Conservation (phyloP, 2,888 invertebrate genomes). For the Sinopyrophorus schimmeli region DNA sequence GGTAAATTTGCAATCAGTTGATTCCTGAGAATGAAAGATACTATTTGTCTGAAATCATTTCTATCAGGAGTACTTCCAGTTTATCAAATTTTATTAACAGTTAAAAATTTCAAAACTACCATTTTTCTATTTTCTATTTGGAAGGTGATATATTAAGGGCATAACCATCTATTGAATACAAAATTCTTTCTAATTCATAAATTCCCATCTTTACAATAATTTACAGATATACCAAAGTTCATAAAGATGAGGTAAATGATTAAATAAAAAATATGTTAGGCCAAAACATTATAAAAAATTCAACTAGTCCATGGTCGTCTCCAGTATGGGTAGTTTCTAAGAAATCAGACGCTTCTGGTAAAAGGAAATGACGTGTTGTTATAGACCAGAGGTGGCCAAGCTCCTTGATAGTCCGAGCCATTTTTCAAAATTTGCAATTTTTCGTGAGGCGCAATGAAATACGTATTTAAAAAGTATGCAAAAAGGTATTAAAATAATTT, state of each 20-base stretch:
- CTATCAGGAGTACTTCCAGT: background rate
- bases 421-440: too few relatives aligned
- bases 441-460: too few relatives aligned
- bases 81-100: slow-evolving; percentile 1
- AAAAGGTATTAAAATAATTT: too few relatives aligned
- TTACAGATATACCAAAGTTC: too few relatives aligned
- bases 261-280: background rate
- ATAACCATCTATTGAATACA: too few relatives aligned
- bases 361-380: too few relatives aligned
- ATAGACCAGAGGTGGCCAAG: too few relatives aligned
- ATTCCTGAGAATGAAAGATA: slow-evolving; percentile 9
- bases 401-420: too few relatives aligned
- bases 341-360: background rate
- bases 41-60: slow-evolving; percentile 1
- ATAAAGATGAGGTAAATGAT: background rate
- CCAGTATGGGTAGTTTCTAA: slow-evolving; percentile 3
- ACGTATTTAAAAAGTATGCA: too few relatives aligned
- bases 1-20: background rate
- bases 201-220: too few relatives aligned
- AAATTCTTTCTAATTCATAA: too few relatives aligned
- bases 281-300: background rate
- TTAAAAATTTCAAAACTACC: slow-evolving; percentile 4
- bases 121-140: background rate
- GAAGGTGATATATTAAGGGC: too few relatives aligned
- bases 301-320: slow-evolving; percentile 1